Evolutionary conservation across 2,888 invertebrate species (phyloP), one percentile per base, ranked within the genome.

Genomic region (Rosalia funebris): DNA sequence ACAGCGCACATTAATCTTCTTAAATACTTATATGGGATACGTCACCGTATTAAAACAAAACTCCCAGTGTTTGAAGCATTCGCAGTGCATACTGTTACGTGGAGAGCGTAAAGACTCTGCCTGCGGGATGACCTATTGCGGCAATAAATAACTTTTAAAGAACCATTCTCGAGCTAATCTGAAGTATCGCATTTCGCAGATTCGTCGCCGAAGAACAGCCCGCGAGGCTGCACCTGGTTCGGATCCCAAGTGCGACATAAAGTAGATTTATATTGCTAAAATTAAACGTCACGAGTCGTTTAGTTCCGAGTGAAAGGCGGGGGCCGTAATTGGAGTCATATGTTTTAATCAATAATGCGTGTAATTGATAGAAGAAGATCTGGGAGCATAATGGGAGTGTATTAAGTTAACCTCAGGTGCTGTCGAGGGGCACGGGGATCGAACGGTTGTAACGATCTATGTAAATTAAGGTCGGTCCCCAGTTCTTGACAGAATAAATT

Each of bases 291-390:
- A 61, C 57, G 67, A 64, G 62, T 68, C 69, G 68, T 71, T 71
- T 63, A 65, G 57, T 68, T 37, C 50, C 39, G 60, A 63, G 57
- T 52, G 57, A 59, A 69, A 63, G 57, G 62, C 58, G 42, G 55
- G 59, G 50, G 60, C 52, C 37, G 60, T 62, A 66, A 69, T 65
- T 63, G 66, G 56, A 57, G 63, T 63, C 64, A 68, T 70, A 71
- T 60, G 68, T 73, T 68, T 66, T 65, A 68, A 68, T 71, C 70
- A 71, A 71, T 73, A 71, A 71, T 66, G 70, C 72, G 71, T 71
- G 70, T 71, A 71, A 71, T 71, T 71, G 70, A 69, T 65, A 63
- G 54, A 60, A 66, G 66, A 57, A 62, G 60, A 63, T 62, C 54
- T 41, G 47, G 48, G 31, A 16, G 44, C 39, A 25, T 48, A 50